Conservation (phyloP, 2,797 vertebrate genomes). For the Microctenopoma lineatum region DNA sequence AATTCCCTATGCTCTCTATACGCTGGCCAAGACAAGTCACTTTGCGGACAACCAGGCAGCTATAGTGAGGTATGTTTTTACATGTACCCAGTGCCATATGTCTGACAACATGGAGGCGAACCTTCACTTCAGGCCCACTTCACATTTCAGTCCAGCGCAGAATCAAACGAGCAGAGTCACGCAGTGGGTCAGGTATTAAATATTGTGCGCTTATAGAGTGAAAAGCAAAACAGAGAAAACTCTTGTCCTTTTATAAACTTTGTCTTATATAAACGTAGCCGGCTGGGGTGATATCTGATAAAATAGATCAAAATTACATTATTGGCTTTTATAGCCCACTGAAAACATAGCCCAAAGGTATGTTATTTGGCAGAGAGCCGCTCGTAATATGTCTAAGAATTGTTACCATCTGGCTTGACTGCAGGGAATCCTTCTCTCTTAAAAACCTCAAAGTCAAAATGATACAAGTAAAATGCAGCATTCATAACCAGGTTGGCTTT, state of each 20-base stretch:
- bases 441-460: slow-evolving; percentile 88
- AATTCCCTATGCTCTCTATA: slow-evolving; percentile 32
- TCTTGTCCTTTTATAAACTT: slow-evolving; percentile 75
- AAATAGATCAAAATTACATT: slow-evolving; percentile 89
- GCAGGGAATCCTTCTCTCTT: slow-evolving; percentile 85
- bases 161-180: slow-evolving; percentile 80
- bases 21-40: slow-evolving; percentile 31
- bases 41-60: slow-evolving; percentile 50
- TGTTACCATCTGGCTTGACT: slow-evolving; percentile 87
- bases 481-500: slow-evolving; percentile 84
- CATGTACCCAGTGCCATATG: slow-evolving; percentile 45
- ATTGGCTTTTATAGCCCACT: slow-evolving; percentile 87
- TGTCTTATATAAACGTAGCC: slow-evolving; percentile 78
- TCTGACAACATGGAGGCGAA: slow-evolving; percentile 54
- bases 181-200: slow-evolving; percentile 75
- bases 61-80: slow-evolving; percentile 64
- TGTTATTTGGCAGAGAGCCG: slow-evolving; percentile 85
- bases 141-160: slow-evolving; percentile 29
- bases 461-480: slow-evolving; percentile 84
- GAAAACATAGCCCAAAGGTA: slow-evolving; percentile 88
- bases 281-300: slow-evolving; percentile 83
- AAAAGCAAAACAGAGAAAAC: slow-evolving; percentile 71
- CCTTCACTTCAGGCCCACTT: slow-evolving; percentile 25
- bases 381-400: slow-evolving; percentile 87
- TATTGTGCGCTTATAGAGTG: slow-evolving; percentile 59